Percentiles rank a stretch among this genome's conserved stretches.
Conservation (phyloP, 2,113 vertebrate genomes). For the Setophaga petechia region DNA sequence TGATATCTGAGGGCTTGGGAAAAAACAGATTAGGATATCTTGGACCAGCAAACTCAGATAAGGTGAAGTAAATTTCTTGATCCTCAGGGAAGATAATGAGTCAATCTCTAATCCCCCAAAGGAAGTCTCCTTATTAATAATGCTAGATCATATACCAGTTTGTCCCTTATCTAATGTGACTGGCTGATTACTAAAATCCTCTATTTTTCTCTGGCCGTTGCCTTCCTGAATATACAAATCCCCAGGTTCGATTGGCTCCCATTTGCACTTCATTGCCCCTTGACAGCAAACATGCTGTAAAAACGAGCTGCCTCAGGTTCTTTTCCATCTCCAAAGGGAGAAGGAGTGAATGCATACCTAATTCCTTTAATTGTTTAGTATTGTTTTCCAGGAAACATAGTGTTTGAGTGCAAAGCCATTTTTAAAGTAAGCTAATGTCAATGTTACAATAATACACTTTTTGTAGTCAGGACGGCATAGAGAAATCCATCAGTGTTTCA, state of each 20-base stretch:
- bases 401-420: neutral
- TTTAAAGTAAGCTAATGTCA: neutral
- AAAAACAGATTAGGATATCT: neutral
- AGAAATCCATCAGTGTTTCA: neutral
- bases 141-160: conserved; percentile 23
- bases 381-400: neutral
- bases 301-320: conserved; percentile 55
- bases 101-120: neutral
- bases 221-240: conserved; percentile 68
- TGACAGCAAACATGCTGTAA: conserved; percentile 59
- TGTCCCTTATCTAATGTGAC: conserved; percentile 39
- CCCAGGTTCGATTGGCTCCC: conserved; percentile 62
- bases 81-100: conserved; percentile 45
- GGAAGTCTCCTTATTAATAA: conserved; percentile 48
- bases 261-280: conserved; percentile 72
- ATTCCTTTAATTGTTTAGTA: conserved; percentile 29
- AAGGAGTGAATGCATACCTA: conserved; percentile 32
- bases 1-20: neutral
- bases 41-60: neutral
- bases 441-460: neutral
- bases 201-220: conserved; percentile 65
- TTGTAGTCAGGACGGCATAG: neutral
- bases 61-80: conserved; percentile 16
- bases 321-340: conserved; percentile 55
- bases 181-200: conserved; percentile 69